Evolutionary conservation across 2,113 vertebrate species (phyloP), one percentile per base, ranked within the genome.

Genomic region (Osmerus mordax): DNA sequence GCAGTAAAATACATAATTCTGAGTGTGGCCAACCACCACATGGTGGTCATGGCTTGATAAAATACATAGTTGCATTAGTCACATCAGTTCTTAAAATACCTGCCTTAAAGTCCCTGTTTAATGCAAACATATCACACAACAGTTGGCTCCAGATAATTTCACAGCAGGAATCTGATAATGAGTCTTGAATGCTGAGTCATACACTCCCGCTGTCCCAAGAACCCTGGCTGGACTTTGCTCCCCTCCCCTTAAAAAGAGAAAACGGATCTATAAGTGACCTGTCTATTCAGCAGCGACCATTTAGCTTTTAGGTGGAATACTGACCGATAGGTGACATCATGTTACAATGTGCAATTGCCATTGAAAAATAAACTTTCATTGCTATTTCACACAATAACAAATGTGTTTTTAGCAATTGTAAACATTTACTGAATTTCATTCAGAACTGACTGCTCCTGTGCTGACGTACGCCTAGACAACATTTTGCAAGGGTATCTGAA

Each of bases 171-270:
- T 69, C 77, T 56, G 72, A 78, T 77, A 76, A 76, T 76, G 72
- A 85, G 81, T 59, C 79, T 65, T 47, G 4, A 69, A 68, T 77
- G 71, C 75, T 88, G 87, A 83, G 78, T 72, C 67, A 75, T 85
- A 83, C 69, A 77, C 71, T 15, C 21, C 28, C 79, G 82, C 79
- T 88, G 87, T 88, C 68, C 68, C 76, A 47, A 0, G 75, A 52
- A 77, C 51, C 58, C 69, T 64, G 47, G 4, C 36, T 15, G 9
- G 62, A 60, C 67, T 72, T 73, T 66, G 67, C 74, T 73, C 59
- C 68, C 21, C 21, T 21, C 59, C 65, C 65, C 65, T 74, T 61
- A 47, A 70, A 67, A 68, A 75, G 69, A 79, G 58, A 32, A 65
- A 78, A 68, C 67, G 28, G 23, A 79, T 83, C 32, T 61, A 54